phyloP scores from a whole-genome alignment of 2,113 vertebrate genomes.

The Sphaerodactylus townsendi region DNA sequence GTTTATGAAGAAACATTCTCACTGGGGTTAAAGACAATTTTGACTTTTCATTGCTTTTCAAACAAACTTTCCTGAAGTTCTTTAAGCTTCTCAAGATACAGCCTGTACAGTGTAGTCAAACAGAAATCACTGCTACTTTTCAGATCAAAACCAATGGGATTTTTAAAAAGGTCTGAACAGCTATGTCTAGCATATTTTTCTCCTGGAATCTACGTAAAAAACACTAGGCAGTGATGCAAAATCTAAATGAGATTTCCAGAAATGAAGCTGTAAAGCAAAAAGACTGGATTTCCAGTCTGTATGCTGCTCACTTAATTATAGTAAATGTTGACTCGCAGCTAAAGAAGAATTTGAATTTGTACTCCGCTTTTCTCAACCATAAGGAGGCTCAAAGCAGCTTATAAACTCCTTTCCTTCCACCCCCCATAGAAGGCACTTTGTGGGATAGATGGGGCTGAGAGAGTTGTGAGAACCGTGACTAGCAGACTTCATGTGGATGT shows the following conservation, averaged over 20 bases:
- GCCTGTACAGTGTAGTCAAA: slow-evolving; percentile 16
- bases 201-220: neutral
- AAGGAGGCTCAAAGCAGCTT: too few relatives aligned
- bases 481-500: too few relatives aligned
- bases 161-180: neutral
- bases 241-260: neutral
- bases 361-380: too few relatives aligned
- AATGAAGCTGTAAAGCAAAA: neutral
- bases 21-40: neutral
- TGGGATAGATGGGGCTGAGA: too few relatives aligned
- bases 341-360: too few relatives aligned
- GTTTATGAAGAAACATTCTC: neutral
- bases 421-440: too few relatives aligned
- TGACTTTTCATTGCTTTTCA: neutral
- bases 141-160: too few relatives aligned
- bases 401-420: too few relatives aligned
- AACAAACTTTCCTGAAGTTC: slow-evolving; percentile 20
- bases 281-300: neutral
- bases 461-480: too few relatives aligned
- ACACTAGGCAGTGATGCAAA: neutral
- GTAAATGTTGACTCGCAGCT: neutral
- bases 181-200: neutral
- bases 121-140: neutral
- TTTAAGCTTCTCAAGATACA: slow-evolving; percentile 12
- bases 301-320: neutral